Evolutionary conservation across 2,113 vertebrate species (phyloP), one percentile per base, ranked within the genome.

Genomic region (Hylia prasina): DNA sequence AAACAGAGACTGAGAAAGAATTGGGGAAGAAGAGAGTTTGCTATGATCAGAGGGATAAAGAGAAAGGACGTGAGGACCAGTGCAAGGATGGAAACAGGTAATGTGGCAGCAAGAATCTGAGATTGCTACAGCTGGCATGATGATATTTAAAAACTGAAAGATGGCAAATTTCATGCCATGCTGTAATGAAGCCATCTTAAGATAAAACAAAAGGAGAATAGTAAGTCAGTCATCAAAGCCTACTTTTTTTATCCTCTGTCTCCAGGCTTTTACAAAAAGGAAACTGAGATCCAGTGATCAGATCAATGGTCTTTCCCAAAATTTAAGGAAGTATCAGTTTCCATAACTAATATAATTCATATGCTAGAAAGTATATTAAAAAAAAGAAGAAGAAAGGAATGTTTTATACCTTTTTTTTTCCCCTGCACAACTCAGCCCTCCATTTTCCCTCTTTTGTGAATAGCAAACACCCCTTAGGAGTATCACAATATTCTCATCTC

Each of bases 21-120:
- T 0, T 78, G 51, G 23, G 19, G 15, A 87, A 73, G 75, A 90
- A 39, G 19, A 45, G 3, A 19, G 12, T 33, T 90, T 1, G 11
- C 35, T 70, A 1, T 6, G 11, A 42, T 87, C 39, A 87, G 35
- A 75, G 13, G 20, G 17, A 66, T 4, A 5, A 70, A 31, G 17
- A 54, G 50, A 82, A 82, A 0, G 0, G 28, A 70, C 0, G 0
- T 24, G 21, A 85, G 30, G 39, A 93, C 23, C 51, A 39, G 30
- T 11, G 24, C 30, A 68, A 75, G 33, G 53, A 75, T 2, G 2
- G 42, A 54, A 92, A 75, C 5, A 42, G 42, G 15, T 18, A 54
- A 58, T 19, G 2, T 35, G 23, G 28, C 23, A 82, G 42, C 37
- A 35, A 45, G 33, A 72, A 61, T 72, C 13, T 30, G 40, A 93